Base-by-base conservation (phyloP, 2,113 vertebrate species). In the Cricetomys ansorgei region DNA sequence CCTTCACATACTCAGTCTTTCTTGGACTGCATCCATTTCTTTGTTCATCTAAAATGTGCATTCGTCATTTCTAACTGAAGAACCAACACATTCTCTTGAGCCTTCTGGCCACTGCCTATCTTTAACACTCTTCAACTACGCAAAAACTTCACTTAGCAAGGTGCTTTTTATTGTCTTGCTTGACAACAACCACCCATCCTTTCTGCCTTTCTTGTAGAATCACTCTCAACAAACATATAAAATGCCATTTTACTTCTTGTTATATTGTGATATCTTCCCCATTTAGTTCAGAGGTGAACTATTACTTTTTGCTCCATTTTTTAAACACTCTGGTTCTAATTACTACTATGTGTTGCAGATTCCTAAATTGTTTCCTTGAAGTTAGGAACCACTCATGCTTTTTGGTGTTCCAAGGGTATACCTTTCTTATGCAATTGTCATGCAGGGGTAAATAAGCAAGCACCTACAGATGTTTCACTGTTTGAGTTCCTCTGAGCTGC, bases 1-100 rank as follows among this genome's bases (percentile, higher is more conserved):
- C 53, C 25, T 85, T 83, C 70, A 96, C 70, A 93, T 92, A 45
- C 40, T 67, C 75, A 27, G 7, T 70, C 45, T 95, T 31, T 57
- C 8, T 43, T 91, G 77, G 27, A 15, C 19, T 81, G 16, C 1
- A 85, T 92, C 29, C 19, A 88, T 88, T 65, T 53, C 29, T 93
- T 91, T 92, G 48, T 10, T 84, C 67, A 57, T 53, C 2, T 4
- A 55, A 89, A 67, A 72, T 11, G 17, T 92, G 43, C 25, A 27
- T 25, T 1, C 87, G 21, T 3, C 29, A 43, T 3, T 70, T 92
- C 55, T 11, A 79, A 67, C 7, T 84, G 77, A 91, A 89, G 29
- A 19, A 19, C 50, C n/a, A 48, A 34, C 81, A 13, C 19, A 29
- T 57, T 19, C 2, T 16, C 19, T 11, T 55, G 72, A 37, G 31